These are phyloP conservation scores for Anguilla obscura DNA, from an alignment of 2,797 vertebrate species.

Conservation along the genomic window DNA sequence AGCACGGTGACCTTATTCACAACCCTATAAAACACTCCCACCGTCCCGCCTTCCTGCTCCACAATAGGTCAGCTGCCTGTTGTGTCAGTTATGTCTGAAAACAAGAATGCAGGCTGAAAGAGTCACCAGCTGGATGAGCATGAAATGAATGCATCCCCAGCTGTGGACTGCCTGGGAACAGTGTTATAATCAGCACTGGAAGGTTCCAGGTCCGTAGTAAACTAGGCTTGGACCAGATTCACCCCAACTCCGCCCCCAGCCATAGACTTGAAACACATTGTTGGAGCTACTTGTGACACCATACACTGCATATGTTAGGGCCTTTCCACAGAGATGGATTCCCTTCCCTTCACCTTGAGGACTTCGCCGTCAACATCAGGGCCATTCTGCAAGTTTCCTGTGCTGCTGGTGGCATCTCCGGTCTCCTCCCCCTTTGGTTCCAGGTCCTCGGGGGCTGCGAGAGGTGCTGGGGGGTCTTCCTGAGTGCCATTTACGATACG, in stretches of 20 bases:
- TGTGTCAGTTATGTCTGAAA: neutral
- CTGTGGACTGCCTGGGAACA: neutral
- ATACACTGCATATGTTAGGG: neutral
- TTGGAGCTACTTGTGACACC: neutral
- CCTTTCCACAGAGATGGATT: neutral
- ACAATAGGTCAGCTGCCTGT: neutral
- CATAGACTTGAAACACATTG: neutral
- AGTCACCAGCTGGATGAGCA: neutral
- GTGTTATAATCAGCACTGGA: neutral
- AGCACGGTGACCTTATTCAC: neutral
- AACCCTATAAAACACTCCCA: neutral
- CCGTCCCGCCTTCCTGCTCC: neutral
- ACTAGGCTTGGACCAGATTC: neutral
- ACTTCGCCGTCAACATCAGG: neutral
- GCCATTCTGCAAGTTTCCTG: constrained; percentile 39
- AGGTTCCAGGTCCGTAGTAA: neutral
- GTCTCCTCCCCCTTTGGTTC: constrained; percentile 57
- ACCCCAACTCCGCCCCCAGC: neutral
- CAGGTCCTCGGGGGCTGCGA: neutral
- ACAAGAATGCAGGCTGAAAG: neutral
- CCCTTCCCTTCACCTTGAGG: constrained; percentile 54
- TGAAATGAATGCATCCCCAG: neutral
- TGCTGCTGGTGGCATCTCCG: constrained; percentile 43
- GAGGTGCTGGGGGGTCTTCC: constrained; percentile 13
- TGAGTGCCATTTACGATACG: neutral